A percentile compares a stretch with the other conserved stretches of the same genome.
Evolutionary conservation across 1,140 invertebrate genomes (phyloP).

Genomic region (Polypedilum pembai): DNA sequence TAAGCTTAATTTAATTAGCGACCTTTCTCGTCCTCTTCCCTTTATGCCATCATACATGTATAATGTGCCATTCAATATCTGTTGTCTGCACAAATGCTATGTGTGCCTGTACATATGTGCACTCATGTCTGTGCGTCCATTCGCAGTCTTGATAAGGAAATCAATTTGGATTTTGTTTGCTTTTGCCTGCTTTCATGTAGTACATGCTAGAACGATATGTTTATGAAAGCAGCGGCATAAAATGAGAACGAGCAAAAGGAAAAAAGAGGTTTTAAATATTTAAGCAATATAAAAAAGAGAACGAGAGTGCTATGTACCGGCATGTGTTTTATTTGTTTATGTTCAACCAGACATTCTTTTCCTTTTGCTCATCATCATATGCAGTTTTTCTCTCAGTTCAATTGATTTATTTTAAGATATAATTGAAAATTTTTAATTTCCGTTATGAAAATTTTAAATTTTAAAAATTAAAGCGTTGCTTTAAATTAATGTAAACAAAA

Average conservation of each 20-base stretch:
- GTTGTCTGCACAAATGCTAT: no score
- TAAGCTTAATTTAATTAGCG: constrained; percentile 27
- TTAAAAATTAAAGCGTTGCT: no score
- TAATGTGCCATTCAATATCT: neutral
- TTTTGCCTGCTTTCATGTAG: neutral
- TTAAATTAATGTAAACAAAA: no score
- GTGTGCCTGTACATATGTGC: neutral
- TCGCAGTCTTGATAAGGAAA: neutral
- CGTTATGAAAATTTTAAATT: no score
- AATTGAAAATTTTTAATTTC: no score
- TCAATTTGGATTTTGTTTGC: constrained; percentile 17
- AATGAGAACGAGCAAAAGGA: neutral
- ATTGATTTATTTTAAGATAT: neutral
- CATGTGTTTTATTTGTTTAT: constrained; percentile 12
- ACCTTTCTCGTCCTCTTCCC: neutral
- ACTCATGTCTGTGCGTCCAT: neutral
- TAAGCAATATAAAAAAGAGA: neutral
- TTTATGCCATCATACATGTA: constrained; percentile 11
- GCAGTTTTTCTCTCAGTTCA: neutral
- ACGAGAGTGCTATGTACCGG: neutral
- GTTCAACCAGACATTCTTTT: neutral
- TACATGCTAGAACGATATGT: neutral
- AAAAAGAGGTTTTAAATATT: constrained; percentile 3
- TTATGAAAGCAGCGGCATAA: neutral
- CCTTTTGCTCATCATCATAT: neutral